Conservation (phyloP, 2,113 vertebrate species). For the Serilophus lunatus region DNA sequence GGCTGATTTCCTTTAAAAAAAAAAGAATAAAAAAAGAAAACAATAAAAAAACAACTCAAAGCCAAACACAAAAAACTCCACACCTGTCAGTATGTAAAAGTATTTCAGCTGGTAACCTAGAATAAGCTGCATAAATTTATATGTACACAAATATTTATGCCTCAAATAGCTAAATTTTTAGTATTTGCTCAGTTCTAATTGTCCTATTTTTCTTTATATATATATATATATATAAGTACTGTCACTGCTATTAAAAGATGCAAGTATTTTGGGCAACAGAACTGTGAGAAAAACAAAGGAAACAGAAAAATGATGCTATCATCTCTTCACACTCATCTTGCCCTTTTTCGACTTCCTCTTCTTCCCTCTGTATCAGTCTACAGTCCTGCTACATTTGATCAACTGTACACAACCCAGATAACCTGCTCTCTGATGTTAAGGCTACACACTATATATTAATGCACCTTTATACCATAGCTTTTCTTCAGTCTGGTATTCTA, state of each 20-base stretch:
- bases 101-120: not conserved
- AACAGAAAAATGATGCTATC: not conserved
- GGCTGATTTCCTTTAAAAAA: not conserved
- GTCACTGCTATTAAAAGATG: not conserved
- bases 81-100: not conserved
- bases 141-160: not conserved
- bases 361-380: not conserved
- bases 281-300: not conserved
- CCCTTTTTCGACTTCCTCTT: not conserved
- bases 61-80: too few relatives aligned
- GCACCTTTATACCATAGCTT: not conserved
- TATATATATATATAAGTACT: not conserved
- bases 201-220: not conserved
- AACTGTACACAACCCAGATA: not conserved
- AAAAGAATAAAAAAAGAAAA: too few relatives aligned
- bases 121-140: not conserved
- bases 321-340: not conserved
- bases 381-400: not conserved
- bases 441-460: not conserved
- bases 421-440: not conserved
- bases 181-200: not conserved
- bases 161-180: not conserved
- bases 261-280: not conserved
- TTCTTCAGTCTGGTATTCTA: not conserved
- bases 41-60: too few relatives aligned